These are phyloP conservation scores for Synchiropus splendidus DNA, from an alignment of 2,113 vertebrate species.

Conservation along the genomic window DNA sequence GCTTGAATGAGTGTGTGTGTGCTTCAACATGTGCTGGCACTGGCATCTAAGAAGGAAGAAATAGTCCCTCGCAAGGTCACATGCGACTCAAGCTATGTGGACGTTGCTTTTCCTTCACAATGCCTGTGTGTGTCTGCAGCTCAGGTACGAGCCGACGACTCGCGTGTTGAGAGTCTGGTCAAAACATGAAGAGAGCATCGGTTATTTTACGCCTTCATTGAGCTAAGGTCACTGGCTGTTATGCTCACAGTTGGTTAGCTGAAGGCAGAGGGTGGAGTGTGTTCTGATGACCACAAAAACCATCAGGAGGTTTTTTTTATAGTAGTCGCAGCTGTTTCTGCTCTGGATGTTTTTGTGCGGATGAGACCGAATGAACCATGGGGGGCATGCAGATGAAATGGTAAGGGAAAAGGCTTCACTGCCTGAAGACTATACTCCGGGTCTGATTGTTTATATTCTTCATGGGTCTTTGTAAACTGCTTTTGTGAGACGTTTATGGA, in stretches of 20 bases:
- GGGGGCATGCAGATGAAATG: conserved; percentile 68
- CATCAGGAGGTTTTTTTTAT: conserved; percentile 24
- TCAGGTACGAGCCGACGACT: too few species aligned
- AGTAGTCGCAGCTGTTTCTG: conserved; percentile 18
- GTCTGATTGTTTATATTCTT: conserved; percentile 4
- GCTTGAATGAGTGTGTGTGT: not conserved
- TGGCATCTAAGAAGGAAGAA: not conserved
- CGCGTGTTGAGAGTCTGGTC: too few species aligned
- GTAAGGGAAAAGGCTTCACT: conserved; percentile 46
- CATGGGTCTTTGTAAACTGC: not conserved
- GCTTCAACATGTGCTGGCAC: not conserved
- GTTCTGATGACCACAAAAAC: conserved; percentile 2
- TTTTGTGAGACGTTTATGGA: not conserved
- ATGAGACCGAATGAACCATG: conserved; percentile 34
- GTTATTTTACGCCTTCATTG: too few species aligned
- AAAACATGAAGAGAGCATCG: too few species aligned
- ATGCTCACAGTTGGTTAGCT: conserved; percentile 14
- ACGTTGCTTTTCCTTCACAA: too few species aligned
- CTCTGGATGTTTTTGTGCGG: conserved; percentile 7
- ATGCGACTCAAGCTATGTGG: too few species aligned
- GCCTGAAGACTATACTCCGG: not conserved
- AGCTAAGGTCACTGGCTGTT: conserved; percentile 1
- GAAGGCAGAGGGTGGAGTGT: conserved; percentile 11
- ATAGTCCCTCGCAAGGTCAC: not conserved
- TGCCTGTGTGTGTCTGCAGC: too few species aligned